Percentiles rank a stretch among this genome's conserved stretches.
Evolutionary conservation across 2,797 vertebrate species (phyloP).

Genomic region (Neosalanx taihuensis): DNA sequence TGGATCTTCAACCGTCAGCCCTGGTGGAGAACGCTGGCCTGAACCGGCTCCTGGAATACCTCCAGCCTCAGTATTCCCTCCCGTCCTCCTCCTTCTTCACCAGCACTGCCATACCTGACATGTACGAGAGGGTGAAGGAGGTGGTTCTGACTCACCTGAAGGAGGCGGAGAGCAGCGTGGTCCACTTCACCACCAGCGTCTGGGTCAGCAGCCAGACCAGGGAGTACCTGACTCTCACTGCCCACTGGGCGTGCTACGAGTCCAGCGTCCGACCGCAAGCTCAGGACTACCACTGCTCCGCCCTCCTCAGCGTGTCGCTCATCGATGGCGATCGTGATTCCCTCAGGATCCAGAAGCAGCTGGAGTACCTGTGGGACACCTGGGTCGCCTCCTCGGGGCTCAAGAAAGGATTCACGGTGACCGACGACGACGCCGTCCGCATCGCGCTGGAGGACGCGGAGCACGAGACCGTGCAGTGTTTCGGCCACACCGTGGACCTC

Average conservation of each 20-base stretch:
- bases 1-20: conserved; percentile 97
- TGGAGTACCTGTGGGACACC: conserved; percentile 94
- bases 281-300: conserved; percentile 93
- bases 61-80: conserved; percentile 93
- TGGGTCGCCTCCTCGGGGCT: conserved; percentile 92
- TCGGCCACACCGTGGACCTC: conserved; percentile 90
- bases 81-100: conserved; percentile 93
- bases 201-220: conserved; percentile 96
- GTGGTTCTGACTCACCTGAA: conserved; percentile 88
- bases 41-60: conserved; percentile 88
- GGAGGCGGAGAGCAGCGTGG: conserved; percentile 89
- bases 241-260: conserved; percentile 94
- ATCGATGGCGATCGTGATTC: conserved; percentile 90
- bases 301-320: conserved; percentile 89
- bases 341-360: conserved; percentile 89
- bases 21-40: conserved; percentile 93
- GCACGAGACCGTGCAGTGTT: conserved; percentile 88
- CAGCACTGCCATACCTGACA: conserved; percentile 93
- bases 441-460: conserved; percentile 87
- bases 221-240: conserved; percentile 93
- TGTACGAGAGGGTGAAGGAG: conserved; percentile 92
- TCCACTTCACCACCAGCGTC: conserved; percentile 95
- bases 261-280: conserved; percentile 84
- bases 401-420: conserved; percentile 92
- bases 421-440: conserved; percentile 84